Conservation (phyloP, 2,797 vertebrate genomes). For the Catharus ustulatus region DNA sequence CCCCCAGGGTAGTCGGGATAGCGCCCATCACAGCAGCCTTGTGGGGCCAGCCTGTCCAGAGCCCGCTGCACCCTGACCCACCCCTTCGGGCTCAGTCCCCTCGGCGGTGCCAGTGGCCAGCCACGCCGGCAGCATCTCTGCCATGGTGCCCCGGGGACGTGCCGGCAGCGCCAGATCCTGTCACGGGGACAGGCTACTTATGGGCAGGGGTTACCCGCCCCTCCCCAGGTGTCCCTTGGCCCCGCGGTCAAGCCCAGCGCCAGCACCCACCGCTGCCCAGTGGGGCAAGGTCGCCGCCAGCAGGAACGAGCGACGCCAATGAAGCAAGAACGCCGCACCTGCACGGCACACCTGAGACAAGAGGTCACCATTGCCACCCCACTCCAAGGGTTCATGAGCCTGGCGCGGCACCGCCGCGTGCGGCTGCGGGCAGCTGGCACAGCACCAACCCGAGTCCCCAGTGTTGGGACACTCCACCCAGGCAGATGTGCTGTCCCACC, state of each 20-base stretch:
- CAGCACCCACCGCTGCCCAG: neutral
- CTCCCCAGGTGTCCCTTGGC: neutral
- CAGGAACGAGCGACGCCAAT: fast-evolving
- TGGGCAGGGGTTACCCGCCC: neutral
- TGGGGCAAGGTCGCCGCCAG: neutral
- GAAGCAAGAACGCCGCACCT: neutral
- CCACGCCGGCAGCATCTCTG: neutral
- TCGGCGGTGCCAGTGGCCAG: fast-evolving
- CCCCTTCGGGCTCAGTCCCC: neutral
- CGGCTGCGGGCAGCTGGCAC: fast-evolving
- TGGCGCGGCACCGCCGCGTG: neutral
- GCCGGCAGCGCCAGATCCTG: neutral
- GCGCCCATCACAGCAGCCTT: neutral
- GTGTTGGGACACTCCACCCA: fast-evolving
- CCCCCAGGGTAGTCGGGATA: neutral
- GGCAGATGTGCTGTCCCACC: neutral
- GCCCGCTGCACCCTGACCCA: neutral
- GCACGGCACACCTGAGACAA: neutral
- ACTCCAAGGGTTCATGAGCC: fast-evolving
- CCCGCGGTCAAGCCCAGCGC: neutral
- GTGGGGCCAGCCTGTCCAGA: neutral
- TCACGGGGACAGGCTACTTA: neutral
- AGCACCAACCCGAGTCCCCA: neutral
- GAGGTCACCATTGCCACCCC: neutral
- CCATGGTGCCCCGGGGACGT: neutral